phyloP scores from a whole-genome alignment of 2,797 vertebrate genomes.

The Lepus townsendii region DNA sequence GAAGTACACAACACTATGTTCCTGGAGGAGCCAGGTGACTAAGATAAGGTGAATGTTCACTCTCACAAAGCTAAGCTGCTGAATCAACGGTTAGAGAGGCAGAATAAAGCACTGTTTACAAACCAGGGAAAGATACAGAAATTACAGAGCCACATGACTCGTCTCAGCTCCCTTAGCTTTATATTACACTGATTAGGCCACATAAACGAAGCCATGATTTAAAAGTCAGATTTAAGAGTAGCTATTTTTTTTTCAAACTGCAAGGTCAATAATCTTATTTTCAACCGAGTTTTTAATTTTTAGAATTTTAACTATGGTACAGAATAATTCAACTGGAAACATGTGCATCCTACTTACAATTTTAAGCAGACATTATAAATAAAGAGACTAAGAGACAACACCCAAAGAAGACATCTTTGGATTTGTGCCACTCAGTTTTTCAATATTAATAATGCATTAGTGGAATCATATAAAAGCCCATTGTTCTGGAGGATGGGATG shows the following conservation, averaged over 20 bases:
- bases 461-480: slow-evolving; percentile 1
- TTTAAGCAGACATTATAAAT: not conserved
- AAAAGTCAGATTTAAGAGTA: slow-evolving; percentile 25
- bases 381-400: not conserved
- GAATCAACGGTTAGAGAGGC: not conserved
- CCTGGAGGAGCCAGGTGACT: slow-evolving; percentile 1
- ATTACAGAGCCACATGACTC: not conserved
- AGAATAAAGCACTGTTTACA: not conserved
- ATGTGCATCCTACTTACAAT: not conserved
- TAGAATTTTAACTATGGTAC: not conserved
- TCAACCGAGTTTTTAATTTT: slow-evolving; percentile 1
- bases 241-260: not conserved
- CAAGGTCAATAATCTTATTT: slow-evolving; percentile 15
- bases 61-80: slow-evolving; percentile 25
- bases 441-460: slow-evolving; percentile 45
- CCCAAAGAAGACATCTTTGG: not conserved
- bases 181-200: not conserved
- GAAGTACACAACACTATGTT: not conserved
- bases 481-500: not conserved
- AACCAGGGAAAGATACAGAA: not conserved
- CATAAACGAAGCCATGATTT: not conserved
- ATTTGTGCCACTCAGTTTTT: slow-evolving; percentile 51
- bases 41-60: not conserved
- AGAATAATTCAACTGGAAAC: slow-evolving; percentile 1
- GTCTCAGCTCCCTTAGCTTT: not conserved